phyloP scores from a whole-genome alignment of 2,888 invertebrate species.

The Trichopoda pennipes region DNA sequence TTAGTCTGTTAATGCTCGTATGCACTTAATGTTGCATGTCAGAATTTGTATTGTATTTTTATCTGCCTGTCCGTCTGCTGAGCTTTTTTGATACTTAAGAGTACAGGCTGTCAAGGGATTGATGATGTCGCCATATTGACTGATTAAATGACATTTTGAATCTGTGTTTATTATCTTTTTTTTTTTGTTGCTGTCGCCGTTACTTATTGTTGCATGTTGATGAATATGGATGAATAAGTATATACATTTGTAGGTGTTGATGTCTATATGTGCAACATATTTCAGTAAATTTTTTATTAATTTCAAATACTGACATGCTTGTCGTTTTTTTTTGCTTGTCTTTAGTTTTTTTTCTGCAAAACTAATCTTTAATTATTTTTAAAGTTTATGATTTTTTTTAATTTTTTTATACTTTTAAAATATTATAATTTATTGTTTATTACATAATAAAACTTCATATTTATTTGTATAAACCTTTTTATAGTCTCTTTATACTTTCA shows the following conservation, averaged over 20 bases:
- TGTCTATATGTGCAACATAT: slow-evolving; percentile 42
- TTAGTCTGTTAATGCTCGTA: slow-evolving; percentile 40
- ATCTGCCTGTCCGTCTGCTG: slow-evolving; percentile 5
- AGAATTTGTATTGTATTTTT: neutral
- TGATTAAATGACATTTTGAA: slow-evolving; percentile 73
- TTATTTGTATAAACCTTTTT: no score
- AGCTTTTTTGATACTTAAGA: slow-evolving; percentile 29
- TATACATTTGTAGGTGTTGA: slow-evolving; percentile 16
- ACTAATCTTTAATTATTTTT: slow-evolving; percentile 13
- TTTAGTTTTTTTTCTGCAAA: neutral
- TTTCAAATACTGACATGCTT: slow-evolving; percentile 48
- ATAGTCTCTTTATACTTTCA: no score
- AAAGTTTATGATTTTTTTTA: neutral
- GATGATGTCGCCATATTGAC: slow-evolving; percentile 72
- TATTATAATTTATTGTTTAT: no score
- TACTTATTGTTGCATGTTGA: slow-evolving; percentile 21
- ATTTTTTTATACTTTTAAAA: no score
- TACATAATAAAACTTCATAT: no score
- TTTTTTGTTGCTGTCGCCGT: neutral
- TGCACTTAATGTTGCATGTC: slow-evolving; percentile 54
- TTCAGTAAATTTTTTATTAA: slow-evolving; percentile 49
- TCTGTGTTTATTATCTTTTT: slow-evolving; percentile 14
- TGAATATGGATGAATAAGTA: slow-evolving; percentile 18
- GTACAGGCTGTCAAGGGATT: slow-evolving; percentile 67
- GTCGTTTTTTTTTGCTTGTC: slow-evolving; percentile 10